phyloP scores from a whole-genome alignment of 2,113 vertebrate species.

The Tychaedon coryphoeus region DNA sequence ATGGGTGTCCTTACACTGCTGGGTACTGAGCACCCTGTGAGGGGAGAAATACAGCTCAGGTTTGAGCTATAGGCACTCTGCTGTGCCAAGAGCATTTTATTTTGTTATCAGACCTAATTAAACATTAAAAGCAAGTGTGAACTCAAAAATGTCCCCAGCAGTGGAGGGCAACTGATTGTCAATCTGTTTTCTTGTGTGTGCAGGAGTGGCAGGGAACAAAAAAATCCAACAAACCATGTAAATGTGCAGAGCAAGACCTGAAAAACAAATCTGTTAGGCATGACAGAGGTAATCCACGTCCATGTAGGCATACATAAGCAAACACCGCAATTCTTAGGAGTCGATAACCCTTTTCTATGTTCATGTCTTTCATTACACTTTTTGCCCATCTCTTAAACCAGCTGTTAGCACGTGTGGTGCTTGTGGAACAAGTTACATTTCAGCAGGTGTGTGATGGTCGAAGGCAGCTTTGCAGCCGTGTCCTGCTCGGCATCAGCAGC shows the following conservation, averaged over 20 bases:
- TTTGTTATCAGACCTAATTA: conserved; percentile 37
- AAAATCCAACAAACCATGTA: neutral
- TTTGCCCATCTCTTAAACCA: neutral
- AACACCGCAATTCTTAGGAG: neutral
- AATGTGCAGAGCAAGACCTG: neutral
- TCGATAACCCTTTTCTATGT: neutral
- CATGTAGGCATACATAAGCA: fast-evolving
- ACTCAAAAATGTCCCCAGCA: neutral
- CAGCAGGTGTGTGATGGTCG: neutral
- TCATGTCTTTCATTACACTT: neutral
- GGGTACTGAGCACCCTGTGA: neutral
- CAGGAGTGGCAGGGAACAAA: neutral
- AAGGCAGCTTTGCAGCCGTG: neutral
- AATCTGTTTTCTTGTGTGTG: neutral
- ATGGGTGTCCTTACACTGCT: fast-evolving
- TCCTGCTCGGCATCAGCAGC: neutral
- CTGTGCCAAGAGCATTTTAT: neutral
- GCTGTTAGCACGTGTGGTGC: neutral
- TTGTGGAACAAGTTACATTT: neutral
- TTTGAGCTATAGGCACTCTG: neutral
- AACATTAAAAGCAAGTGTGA: conserved; percentile 28
- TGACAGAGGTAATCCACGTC: neutral
- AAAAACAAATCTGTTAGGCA: neutral
- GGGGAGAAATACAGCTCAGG: neutral
- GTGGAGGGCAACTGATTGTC: neutral